Conservation (phyloP, 2,888 invertebrate species). For the Caenorhabditis japonica region DNA sequence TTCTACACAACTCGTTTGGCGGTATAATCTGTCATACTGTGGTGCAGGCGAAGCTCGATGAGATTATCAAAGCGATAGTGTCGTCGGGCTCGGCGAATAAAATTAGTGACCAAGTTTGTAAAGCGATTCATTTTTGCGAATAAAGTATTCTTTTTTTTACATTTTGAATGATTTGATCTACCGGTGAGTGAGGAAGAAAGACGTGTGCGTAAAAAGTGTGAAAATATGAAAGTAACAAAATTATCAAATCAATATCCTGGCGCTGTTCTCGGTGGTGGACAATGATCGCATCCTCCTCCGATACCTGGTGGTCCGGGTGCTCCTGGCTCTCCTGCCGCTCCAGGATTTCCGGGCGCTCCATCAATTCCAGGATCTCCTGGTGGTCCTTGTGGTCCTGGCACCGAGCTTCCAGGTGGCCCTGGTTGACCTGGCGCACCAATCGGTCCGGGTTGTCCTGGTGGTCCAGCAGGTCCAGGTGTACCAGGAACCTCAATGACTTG, state of each 20-base stretch:
- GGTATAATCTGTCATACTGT: conserved; percentile 33
- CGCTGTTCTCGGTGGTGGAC: conserved; percentile 54
- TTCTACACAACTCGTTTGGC: conserved; percentile 33
- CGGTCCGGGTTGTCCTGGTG: conserved; percentile 58
- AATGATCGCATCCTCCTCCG: conserved; percentile 57
- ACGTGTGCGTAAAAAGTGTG: not conserved
- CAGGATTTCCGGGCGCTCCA: conserved; percentile 57
- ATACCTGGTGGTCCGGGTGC: conserved; percentile 56
- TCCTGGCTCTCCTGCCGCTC: conserved; percentile 57
- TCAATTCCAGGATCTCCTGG: conserved; percentile 56
- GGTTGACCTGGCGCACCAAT: conserved; percentile 55
- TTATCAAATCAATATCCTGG: conserved; percentile 42
- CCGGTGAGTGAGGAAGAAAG: conserved; percentile 6
- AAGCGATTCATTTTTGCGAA: conserved; percentile 18
- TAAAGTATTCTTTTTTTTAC: conserved; percentile 13
- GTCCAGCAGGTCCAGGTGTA: conserved; percentile 62
- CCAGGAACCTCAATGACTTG: conserved; percentile 53
- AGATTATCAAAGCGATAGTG: conserved; percentile 17
- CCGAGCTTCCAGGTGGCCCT: conserved; percentile 54
- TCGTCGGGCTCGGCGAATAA: conserved; percentile 5
- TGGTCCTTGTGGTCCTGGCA: conserved; percentile 61
- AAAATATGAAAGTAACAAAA: conserved; percentile 7
- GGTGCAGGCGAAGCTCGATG: conserved; percentile 26
- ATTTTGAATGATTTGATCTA: too few species aligned
- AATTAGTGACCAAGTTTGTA: conserved; percentile 21